phyloP scores from a whole-genome alignment of 1,140 invertebrate species.

The Heliconius congener region DNA sequence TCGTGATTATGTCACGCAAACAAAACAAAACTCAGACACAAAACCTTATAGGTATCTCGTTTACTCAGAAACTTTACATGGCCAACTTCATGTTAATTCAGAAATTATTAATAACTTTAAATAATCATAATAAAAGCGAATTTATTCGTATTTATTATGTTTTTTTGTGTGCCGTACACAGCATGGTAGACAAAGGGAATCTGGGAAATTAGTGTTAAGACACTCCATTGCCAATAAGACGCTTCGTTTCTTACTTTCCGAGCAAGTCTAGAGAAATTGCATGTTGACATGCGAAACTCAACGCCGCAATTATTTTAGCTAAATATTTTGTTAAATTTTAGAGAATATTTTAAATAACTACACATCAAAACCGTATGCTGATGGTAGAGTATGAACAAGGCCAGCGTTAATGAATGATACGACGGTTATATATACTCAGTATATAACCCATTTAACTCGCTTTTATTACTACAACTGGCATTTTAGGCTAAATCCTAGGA shows the following conservation, averaged over 20 bases:
- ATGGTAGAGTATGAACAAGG: conserved; percentile 22
- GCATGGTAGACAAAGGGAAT: too few relatives aligned
- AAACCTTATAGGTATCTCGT: conserved; percentile 4
- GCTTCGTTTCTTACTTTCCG: too few relatives aligned
- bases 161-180: too few relatives aligned
- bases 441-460: neutral
- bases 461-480: too few relatives aligned
- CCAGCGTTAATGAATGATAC: conserved; percentile 39
- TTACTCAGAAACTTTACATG: conserved; percentile 18
- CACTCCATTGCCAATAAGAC: too few relatives aligned
- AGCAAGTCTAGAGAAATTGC: too few relatives aligned
- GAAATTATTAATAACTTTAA: too few relatives aligned
- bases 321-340: too few relatives aligned
- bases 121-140: neutral
- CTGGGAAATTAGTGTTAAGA: too few relatives aligned
- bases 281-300: too few relatives aligned
- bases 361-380: neutral
- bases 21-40: conserved; percentile 26
- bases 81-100: neutral
- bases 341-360: too few relatives aligned
- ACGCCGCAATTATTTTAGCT: neutral
- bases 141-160: neutral
- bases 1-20: conserved; percentile 25
- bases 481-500: too few relatives aligned
- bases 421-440: neutral